Evolutionary conservation across 2,113 vertebrate species (phyloP).

Genomic region (Cottus gobio): DNA sequence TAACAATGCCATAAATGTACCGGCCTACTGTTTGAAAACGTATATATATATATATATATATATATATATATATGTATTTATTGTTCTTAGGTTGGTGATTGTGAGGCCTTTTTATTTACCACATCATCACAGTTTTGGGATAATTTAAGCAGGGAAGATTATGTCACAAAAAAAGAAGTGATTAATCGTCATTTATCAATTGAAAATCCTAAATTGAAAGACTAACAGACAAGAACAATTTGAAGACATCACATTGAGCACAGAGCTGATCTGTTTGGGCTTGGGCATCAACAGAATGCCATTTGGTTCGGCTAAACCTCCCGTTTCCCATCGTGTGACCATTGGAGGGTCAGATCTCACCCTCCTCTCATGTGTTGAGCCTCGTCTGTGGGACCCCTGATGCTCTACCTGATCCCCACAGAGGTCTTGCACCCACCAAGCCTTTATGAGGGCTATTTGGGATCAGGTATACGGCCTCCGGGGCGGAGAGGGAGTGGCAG

Average conservation of each 20-base stretch:
- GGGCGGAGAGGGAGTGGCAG: conserved; percentile 13
- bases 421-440: conserved; percentile 5
- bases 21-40: background rate
- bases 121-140: background rate
- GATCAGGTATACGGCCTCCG: background rate
- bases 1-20: background rate
- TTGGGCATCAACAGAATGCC: background rate
- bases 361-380: background rate
- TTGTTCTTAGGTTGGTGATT: background rate
- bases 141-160: background rate
- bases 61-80: too few species aligned
- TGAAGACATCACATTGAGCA: background rate
- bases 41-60: too few species aligned
- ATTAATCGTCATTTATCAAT: too few species aligned
- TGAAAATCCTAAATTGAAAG: background rate
- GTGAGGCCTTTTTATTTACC: background rate
- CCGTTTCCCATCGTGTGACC: background rate
- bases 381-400: conserved; percentile 6
- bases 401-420: background rate
- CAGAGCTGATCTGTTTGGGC: too few species aligned
- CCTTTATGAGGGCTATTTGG: conserved; percentile 56
- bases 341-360: background rate
- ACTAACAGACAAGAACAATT: background rate
- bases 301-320: background rate
- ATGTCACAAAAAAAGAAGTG: background rate